These are phyloP conservation scores for Drosophila teissieri DNA, from an alignment of 1,140 invertebrate genomes.

Conservation along the genomic window DNA sequence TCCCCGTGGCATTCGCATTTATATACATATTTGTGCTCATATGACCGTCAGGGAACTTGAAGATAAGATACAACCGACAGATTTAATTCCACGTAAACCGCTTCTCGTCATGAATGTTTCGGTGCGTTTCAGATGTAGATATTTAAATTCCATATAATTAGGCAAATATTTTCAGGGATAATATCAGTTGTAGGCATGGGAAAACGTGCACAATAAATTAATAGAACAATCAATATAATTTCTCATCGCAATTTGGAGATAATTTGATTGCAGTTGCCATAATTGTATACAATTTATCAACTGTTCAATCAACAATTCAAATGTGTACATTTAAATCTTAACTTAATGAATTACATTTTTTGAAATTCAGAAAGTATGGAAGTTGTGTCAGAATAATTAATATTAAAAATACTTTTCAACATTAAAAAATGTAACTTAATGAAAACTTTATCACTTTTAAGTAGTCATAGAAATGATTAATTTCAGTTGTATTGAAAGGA, in stretches of 20 bases:
- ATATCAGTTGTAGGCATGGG: background rate
- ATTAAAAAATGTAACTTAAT: too few relatives aligned
- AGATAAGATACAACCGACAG: slow-evolving; percentile 44
- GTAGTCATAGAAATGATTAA: background rate
- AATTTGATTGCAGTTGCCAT: background rate
- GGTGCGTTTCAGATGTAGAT: slow-evolving; percentile 19
- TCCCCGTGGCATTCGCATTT: slow-evolving; percentile 12
- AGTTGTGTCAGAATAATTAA: too few relatives aligned
- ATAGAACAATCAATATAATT: background rate
- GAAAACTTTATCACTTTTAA: background rate
- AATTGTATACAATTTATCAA: background rate
- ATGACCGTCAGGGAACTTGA: slow-evolving; percentile 6
- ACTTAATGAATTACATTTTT: too few relatives aligned
- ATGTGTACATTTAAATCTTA: too few relatives aligned
- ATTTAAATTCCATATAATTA: slow-evolving; percentile 20
- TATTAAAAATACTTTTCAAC: too few relatives aligned
- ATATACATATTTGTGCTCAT: slow-evolving; percentile 4
- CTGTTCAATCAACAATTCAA: too few relatives aligned
- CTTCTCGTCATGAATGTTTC: slow-evolving; percentile 26
- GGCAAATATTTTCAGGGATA: slow-evolving; percentile 1
- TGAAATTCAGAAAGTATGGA: too few relatives aligned
- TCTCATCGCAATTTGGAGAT: background rate
- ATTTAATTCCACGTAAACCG: slow-evolving; percentile 33
- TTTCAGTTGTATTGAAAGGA: too few relatives aligned
- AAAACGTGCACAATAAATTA: background rate